A percentile compares a stretch with the other conserved stretches of the same genome.
Conservation (phyloP, 2,888 invertebrate genomes). For the Pandemis heparana region DNA sequence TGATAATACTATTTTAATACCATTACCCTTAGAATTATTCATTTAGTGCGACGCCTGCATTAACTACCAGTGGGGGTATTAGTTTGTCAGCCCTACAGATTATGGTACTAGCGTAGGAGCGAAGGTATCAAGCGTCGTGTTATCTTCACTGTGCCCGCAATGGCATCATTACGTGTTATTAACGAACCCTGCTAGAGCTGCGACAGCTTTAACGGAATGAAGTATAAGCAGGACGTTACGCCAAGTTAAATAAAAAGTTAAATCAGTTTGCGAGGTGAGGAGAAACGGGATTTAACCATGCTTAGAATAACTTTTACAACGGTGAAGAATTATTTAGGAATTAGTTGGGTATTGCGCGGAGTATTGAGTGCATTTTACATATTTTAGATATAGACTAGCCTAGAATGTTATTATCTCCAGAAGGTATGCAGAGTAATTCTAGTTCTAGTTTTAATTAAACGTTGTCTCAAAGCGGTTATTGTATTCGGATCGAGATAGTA, state of each 20-base stretch:
- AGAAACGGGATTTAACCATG: neutral
- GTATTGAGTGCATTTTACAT: neutral
- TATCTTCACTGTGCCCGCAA: conserved; percentile 58
- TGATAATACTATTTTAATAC: neutral
- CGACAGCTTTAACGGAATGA: conserved; percentile 4
- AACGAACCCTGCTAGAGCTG: conserved; percentile 1
- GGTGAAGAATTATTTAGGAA: neutral
- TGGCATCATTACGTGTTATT: conserved; percentile 54
- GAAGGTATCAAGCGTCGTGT: conserved; percentile 56
- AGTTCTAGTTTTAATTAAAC: conserved; percentile 1
- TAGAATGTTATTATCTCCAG: neutral
- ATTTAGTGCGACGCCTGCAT: conserved; percentile 1
- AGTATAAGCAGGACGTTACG: neutral
- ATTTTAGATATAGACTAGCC: neutral
- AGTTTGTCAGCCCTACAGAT: conserved; percentile 49
- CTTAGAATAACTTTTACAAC: neutral
- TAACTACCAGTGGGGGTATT: conserved; percentile 40
- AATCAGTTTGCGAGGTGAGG: neutral
- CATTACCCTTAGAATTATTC: neutral
- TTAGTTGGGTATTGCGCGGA: neutral
- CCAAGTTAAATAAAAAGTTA: neutral
- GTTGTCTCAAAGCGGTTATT: conserved; percentile 6
- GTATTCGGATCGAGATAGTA: neutral
- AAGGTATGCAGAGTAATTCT: neutral
- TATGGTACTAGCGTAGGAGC: conserved; percentile 60